Base-by-base conservation (phyloP, 2,888 invertebrate species). In the Harpalus rufipes region DNA sequence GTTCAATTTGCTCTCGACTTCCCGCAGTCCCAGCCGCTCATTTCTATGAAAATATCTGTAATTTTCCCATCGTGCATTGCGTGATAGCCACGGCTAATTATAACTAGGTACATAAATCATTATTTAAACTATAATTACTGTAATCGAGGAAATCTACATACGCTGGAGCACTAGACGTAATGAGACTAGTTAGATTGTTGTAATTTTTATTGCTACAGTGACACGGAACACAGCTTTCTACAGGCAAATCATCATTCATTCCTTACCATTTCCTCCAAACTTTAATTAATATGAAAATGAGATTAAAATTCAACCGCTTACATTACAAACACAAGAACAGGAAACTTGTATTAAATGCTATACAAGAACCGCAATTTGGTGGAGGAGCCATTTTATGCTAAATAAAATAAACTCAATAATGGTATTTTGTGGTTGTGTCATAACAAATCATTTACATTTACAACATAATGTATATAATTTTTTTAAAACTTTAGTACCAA, bases 121-220 rank as follows among this genome's bases (percentile, higher is more conserved):
- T 84, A 84, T 84, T 84, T 78, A 84, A 84, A 84, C 63, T 78
- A 78, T 84, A 84, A 84, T 84, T 78, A 84, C 78, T 51, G 84
- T 84, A 84, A 84, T 84, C 84, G 59, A 41, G 74, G 39, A 41
- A 82, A 82, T 82, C 82, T 82, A 82, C 82, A 82, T 82, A 82
- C 82, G 44, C 74, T 39, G 58, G 72, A 82, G 82, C 74, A 82
- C 74, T 82, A 82, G 61, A 82, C 18, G 72, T 82, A 82, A 82
- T 82, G 82, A 82, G 81, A 68, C 44, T 81, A 51, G 81, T 81
- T 81, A 74, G 58, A 25, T 82, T 74, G 72, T 72, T 59, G 16
- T 51, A 21, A 18, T 41, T 82, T 82, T 80, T 80, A 82, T 59
- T 82, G 74, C 32, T 59, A 12, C 56, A 74, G 25, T 74, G 32